Percentiles rank a stretch among this genome's conserved stretches.
These are phyloP conservation scores for Dilophus febrilis DNA, from an alignment of 2,888 invertebrate genomes.

Conservation along the genomic window DNA sequence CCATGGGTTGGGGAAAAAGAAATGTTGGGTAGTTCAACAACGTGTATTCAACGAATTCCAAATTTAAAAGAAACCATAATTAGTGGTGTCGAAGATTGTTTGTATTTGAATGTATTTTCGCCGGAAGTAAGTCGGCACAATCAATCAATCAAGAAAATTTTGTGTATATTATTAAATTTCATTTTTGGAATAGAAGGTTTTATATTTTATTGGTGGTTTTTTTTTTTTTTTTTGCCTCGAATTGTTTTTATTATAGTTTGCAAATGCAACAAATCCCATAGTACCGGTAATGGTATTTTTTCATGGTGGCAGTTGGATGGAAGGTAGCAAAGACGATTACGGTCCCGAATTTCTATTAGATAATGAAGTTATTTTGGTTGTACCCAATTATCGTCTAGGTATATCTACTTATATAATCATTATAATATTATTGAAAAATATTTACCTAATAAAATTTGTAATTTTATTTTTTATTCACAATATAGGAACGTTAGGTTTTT, in stretches of 20 bases:
- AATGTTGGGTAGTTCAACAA: too few relatives aligned
- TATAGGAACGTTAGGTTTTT: too few relatives aligned
- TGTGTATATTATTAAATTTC: too few relatives aligned
- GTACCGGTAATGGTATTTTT: constrained; percentile 28
- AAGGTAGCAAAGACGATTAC: constrained; percentile 34
- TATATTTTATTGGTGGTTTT: background rate
- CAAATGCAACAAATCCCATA: too few relatives aligned
- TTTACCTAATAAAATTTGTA: too few relatives aligned
- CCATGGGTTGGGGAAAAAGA: too few relatives aligned
- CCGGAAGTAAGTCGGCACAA: constrained; percentile 5
- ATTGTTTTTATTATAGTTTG: background rate
- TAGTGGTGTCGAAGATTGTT: constrained; percentile 8
- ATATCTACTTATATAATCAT: too few relatives aligned
- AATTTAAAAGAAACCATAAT: background rate
- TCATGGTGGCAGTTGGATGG: constrained; percentile 32
- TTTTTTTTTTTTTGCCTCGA: background rate
- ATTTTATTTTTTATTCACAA: too few relatives aligned
- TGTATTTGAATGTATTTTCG: constrained; percentile 8
- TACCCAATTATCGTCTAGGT: constrained; percentile 21
- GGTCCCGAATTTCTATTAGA: constrained; percentile 22
- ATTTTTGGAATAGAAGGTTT: too few relatives aligned
- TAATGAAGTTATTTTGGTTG: constrained; percentile 22
- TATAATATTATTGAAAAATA: too few relatives aligned
- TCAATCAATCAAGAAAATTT: too few relatives aligned
- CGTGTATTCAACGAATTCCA: constrained; percentile 2